Evolutionary conservation across 1,140 invertebrate species (phyloP), one percentile per base, ranked within the genome.

Genomic region (Drosophila malerkotliana): DNA sequence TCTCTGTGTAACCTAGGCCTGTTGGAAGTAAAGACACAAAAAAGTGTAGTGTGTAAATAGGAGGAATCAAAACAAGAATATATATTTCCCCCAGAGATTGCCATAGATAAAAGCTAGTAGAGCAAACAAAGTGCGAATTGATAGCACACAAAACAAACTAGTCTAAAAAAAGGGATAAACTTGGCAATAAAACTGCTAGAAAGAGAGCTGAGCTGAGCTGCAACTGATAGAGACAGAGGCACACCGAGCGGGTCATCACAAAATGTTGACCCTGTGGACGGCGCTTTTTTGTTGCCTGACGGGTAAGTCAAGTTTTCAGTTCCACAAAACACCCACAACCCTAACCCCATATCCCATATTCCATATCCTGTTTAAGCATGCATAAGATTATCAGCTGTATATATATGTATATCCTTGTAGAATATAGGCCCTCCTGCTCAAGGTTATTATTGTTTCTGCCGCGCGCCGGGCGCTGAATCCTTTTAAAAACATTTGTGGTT

Each of bases 401-500:
- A 75, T 87, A 69, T 68, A 56, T 53, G n/a, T 67, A 63, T 48
- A 30, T 45, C 24, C 4, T 47, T 26, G 15, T 56, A 69, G 32
- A 15, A 62, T 52, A 73, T 66, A 74, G 73, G 72, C 68, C 66
- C 79, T 34, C 59, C 77, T 54, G 57, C 59, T 75, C 72, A 75
- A 81, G 68, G 80, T 76, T 83, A 78, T 85, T 79, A 80, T 79
- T 77, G 72, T 52, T 67, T 77, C 55, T 44, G 60, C 60, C 61
- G 44, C 66, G 44, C 60, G 41, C 53, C 77, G 47, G 66, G 69
- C 71, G 59, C 72, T 55, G 82, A 87, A 87, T 87, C 82, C 82
- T 87, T 87, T 87, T 82, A 87, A 87, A 87, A 88, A 88, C 82
- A 87, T 88, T 87, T 87, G 82, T 88, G 82, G 82, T 64, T 76